Base-by-base conservation (phyloP, 2,797 vertebrate species). In the Pristis pectinata region DNA sequence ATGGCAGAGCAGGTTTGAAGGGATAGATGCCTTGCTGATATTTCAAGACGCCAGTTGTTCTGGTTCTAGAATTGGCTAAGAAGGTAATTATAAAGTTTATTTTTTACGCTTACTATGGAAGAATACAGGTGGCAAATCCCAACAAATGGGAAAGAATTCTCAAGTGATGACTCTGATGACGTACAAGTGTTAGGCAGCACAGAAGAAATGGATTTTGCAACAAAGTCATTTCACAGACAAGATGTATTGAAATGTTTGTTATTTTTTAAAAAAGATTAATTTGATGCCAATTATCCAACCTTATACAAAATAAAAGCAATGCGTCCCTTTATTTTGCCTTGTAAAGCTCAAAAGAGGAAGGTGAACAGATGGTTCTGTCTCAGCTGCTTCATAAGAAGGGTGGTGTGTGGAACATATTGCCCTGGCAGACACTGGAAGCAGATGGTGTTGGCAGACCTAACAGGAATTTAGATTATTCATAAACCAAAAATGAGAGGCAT, bases 371-470 rank as follows among this genome's bases (percentile, higher is more conserved):
- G 61, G 87, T 67, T 67, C 61, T 37, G 34, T 64, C n/a, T n/a
- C 19, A 67, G 22, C n/a, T 64, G 61, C 59, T 67, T 67, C 87
- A 41, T 67, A 67, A 0, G 24, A 37, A 67, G 61, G 15, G n/a
- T 27, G 61, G n/a, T 91, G n/a, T 37, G n/a, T 91, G 87, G 17
- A 64, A 41, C 87, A 91, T 59, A 67, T 37, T 67, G 87, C 37
- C 19, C 59, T 22, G n/a, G n/a, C 61, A 67, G 87, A 91, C 59
- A 67, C 59, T 91, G 59, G n/a, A 87, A 91, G 59, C 87, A 91
- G 87, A 91, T 91, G 87, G 87, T 11, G 87, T 64, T 91, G 87
- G 87, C 87, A 67, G 59, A 41, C 59, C 64, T 67, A 91, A 37
- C 19, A 19, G n/a, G 87, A 91, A 91, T 91, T 91, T 67, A 3